Evolutionary conservation across 2,797 vertebrate species (phyloP).

Genomic region (Lepus oiostolus): DNA sequence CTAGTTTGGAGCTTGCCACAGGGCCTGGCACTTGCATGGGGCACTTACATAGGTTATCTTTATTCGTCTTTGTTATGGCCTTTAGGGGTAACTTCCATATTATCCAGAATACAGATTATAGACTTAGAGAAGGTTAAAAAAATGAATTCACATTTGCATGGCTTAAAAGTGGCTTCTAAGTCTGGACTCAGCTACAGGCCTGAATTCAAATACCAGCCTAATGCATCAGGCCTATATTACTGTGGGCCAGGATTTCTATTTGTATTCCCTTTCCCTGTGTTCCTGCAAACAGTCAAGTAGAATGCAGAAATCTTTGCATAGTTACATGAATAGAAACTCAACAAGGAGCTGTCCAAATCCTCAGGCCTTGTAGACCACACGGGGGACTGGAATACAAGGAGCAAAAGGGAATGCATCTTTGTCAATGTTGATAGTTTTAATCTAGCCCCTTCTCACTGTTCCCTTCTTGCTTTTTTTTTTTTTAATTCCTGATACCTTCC

Average conservation of each 20-base stretch:
- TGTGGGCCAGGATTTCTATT: neutral
- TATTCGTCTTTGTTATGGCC: neutral
- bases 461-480: neutral
- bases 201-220: neutral
- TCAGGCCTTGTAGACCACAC: neutral
- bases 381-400: neutral
- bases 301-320: constrained; percentile 2
- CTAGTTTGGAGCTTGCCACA: neutral
- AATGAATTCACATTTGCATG: neutral
- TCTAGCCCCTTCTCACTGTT: neutral
- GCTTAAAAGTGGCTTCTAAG: neutral
- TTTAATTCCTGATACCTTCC: neutral
- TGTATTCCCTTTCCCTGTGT: neutral
- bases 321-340: neutral
- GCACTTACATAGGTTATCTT: neutral
- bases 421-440: neutral
- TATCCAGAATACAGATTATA: constrained; percentile 4
- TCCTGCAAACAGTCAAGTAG: neutral
- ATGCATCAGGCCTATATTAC: neutral
- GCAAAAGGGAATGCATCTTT: neutral
- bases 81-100: neutral
- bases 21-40: neutral
- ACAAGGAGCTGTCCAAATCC: neutral
- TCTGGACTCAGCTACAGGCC: neutral
- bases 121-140: neutral